Percentiles rank a stretch among this genome's conserved stretches.
These are phyloP conservation scores for Parascotia fuliginaria DNA, from an alignment of 2,888 invertebrate genomes.

Conservation along the genomic window DNA sequence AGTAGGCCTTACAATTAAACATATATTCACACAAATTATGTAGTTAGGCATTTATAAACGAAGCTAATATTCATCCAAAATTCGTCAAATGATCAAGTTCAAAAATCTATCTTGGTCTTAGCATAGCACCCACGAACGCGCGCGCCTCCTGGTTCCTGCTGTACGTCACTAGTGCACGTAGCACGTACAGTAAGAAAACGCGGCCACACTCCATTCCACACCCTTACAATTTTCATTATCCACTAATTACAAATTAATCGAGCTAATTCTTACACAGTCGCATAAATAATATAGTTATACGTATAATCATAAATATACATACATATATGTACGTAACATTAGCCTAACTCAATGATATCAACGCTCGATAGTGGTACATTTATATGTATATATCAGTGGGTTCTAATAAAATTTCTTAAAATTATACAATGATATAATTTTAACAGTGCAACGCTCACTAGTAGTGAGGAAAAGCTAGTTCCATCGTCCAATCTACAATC, in stretches of 20 bases:
- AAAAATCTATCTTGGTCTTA: constrained; percentile 73
- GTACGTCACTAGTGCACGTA: no score
- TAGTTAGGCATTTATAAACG: constrained; percentile 18
- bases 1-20: constrained; percentile 20
- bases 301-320: constrained; percentile 6
- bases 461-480: constrained; percentile 39
- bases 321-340: constrained; percentile 41
- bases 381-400: constrained; percentile 47
- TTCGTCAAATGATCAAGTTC: constrained; percentile 44
- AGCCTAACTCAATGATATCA: constrained; percentile 54
- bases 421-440: constrained; percentile 56
- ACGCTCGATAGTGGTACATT: constrained; percentile 50
- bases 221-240: constrained; percentile 48
- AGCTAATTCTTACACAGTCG: constrained; percentile 46
- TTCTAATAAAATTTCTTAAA: constrained; percentile 59
- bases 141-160: constrained; percentile 13
- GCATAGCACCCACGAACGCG: constrained; percentile 71
- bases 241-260: constrained; percentile 47
- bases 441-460: constrained; percentile 43
- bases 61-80: constrained; percentile 30
- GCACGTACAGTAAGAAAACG: no score
- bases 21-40: constrained; percentile 10
- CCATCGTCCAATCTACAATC: constrained; percentile 16
- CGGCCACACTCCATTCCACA: constrained; percentile 31
- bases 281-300: constrained; percentile 43